Evolutionary conservation across 2,797 vertebrate genomes (phyloP).

Genomic region (Acropternis orthonyx): DNA sequence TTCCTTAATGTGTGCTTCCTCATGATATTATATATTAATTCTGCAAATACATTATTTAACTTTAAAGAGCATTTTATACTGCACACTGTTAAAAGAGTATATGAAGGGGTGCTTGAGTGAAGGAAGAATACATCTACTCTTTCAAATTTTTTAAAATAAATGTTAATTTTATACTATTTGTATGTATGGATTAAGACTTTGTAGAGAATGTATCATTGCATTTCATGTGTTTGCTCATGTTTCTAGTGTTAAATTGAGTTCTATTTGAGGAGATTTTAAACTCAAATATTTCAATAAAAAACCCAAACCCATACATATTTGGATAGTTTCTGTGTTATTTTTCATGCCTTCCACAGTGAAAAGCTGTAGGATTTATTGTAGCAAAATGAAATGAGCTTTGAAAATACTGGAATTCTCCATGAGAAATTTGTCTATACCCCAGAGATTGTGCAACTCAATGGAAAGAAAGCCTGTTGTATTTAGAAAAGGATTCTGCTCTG

Average conservation of each 20-base stretch:
- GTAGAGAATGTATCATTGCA: not conserved
- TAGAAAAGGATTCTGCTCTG: not conserved
- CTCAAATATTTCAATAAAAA: not conserved
- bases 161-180: not conserved
- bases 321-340: not conserved
- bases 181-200: not conserved
- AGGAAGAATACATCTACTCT: not conserved
- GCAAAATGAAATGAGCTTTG: not conserved
- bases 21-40: constrained; percentile 19
- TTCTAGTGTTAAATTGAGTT: not conserved
- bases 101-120: not conserved
- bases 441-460: not conserved
- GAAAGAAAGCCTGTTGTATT: not conserved
- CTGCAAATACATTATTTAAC: constrained; percentile 38
- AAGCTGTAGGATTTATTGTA: not conserved
- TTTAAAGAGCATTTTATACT: not conserved
- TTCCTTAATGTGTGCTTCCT: not conserved
- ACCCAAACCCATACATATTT: not conserved
- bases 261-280: not conserved
- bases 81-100: not conserved
- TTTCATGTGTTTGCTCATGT: not conserved
- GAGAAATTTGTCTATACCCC: not conserved
- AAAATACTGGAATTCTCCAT: not conserved
- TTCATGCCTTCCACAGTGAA: not conserved
- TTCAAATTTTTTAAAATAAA: not conserved